phyloP scores from a whole-genome alignment of 1,140 invertebrate genomes.

The Aphelinus atriplicis region DNA sequence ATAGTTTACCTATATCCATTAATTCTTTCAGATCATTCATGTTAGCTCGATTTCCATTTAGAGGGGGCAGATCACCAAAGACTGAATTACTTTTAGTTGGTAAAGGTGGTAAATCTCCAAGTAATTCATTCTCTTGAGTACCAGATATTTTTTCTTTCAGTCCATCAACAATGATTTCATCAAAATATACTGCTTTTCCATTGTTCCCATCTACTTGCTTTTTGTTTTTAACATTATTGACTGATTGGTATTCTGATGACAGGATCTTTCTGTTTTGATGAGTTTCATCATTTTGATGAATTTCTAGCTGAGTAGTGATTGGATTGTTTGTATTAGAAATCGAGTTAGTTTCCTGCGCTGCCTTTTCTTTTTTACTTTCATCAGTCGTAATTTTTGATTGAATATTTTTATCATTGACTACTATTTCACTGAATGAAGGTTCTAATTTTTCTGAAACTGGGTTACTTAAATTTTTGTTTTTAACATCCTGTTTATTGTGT shows the following conservation, averaged over 20 bases:
- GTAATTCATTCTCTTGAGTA: slow-evolving; percentile 50
- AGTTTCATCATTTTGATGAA: slow-evolving; percentile 55
- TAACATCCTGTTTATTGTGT: slow-evolving; percentile 40
- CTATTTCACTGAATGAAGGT: background rate
- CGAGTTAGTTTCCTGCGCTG: background rate
- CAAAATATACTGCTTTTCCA: slow-evolving; percentile 60
- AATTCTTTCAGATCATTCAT: slow-evolving; percentile 65
- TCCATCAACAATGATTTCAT: slow-evolving; percentile 61
- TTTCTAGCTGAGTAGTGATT: slow-evolving; percentile 45
- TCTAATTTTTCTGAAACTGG: background rate
- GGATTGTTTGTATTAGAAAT: slow-evolving; percentile 2
- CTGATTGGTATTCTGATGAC: slow-evolving; percentile 52
- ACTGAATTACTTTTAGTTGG: slow-evolving; percentile 59
- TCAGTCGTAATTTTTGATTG: slow-evolving; percentile 47
- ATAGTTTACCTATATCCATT: slow-evolving; percentile 60
- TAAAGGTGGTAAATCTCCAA: slow-evolving; percentile 58
- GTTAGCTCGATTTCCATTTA: slow-evolving; percentile 63
- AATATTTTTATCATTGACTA: slow-evolving; percentile 21
- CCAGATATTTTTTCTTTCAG: slow-evolving; percentile 53
- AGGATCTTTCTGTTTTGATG: slow-evolving; percentile 53
- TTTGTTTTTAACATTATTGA: slow-evolving; percentile 59
- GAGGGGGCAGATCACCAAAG: slow-evolving; percentile 58
- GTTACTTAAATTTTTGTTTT: slow-evolving; percentile 9
- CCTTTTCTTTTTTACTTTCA: slow-evolving; percentile 4
- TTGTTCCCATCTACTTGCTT: slow-evolving; percentile 49